phyloP scores from a whole-genome alignment of 1,140 invertebrate species.

The Tigriopus japonicus region DNA sequence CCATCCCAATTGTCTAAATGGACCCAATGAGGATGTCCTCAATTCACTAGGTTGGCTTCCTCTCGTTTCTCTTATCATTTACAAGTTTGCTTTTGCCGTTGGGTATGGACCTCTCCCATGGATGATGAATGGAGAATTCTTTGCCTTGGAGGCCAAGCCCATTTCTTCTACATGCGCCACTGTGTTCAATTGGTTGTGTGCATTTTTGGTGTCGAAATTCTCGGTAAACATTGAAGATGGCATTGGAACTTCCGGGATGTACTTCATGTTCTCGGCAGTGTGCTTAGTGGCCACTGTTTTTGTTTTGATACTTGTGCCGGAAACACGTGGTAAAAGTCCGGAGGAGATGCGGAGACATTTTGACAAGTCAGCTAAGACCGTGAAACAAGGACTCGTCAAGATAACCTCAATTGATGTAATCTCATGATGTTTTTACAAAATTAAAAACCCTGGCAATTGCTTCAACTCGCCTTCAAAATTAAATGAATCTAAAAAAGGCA shows the following conservation, averaged over 20 bases:
- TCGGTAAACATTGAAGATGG: slow-evolving; percentile 35
- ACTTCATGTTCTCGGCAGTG: slow-evolving; percentile 60
- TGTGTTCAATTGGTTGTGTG: slow-evolving; percentile 52
- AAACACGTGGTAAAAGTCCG: slow-evolving; percentile 75
- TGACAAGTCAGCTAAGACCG: too few species aligned
- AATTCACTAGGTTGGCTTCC: too few species aligned
- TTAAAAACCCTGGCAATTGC: too few species aligned
- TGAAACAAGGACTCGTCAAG: too few species aligned
- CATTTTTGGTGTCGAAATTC: slow-evolving; percentile 56
- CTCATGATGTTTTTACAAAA: too few species aligned
- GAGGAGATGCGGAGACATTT: slow-evolving; percentile 41
- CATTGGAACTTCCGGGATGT: slow-evolving; percentile 24
- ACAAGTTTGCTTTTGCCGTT: slow-evolving; percentile 36
- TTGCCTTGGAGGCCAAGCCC: slow-evolving; percentile 51
- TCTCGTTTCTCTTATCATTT: slow-evolving; percentile 21
- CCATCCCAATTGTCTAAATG: too few species aligned
- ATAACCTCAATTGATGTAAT: too few species aligned
- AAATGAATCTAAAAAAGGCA: too few species aligned
- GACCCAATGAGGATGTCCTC: too few species aligned
- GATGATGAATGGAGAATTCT: slow-evolving; percentile 57
- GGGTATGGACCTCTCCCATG: slow-evolving; percentile 51
- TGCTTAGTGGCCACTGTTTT: slow-evolving; percentile 51
- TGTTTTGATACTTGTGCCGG: slow-evolving; percentile 52
- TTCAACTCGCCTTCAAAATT: too few species aligned
- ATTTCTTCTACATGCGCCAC: slow-evolving; percentile 52